These are phyloP conservation scores for Urosaurus nigricauda DNA, from an alignment of 2,797 vertebrate genomes.

Conservation along the genomic window DNA sequence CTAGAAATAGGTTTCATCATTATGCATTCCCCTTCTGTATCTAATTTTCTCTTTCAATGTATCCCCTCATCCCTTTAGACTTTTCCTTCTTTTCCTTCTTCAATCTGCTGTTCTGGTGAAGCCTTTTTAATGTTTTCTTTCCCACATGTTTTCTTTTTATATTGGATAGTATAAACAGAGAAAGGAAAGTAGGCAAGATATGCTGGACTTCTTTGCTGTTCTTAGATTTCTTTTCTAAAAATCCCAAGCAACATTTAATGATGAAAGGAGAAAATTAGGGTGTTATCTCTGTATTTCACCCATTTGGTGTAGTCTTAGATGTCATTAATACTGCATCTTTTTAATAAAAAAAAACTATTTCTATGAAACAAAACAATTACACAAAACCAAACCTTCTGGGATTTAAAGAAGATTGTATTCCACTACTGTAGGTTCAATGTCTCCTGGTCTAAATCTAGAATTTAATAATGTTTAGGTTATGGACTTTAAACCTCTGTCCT, in stretches of 20 bases:
- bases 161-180: not conserved
- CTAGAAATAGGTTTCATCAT: no score
- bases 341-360: not conserved
- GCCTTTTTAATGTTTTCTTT: not conserved
- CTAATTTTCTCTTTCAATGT: not conserved
- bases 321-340: not conserved
- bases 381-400: not conserved
- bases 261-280: not conserved
- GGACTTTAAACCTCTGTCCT: not conserved
- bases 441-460: not conserved
- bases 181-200: not conserved
- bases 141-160: not conserved
- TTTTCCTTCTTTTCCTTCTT: not conserved
- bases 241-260: not conserved
- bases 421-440: not conserved
- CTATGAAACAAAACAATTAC: no score
- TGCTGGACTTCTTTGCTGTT: not conserved
- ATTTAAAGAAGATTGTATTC: not conserved
- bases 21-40: no score
- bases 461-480: not conserved
- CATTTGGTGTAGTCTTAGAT: conserved; percentile 1
- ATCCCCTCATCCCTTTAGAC: not conserved
- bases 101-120: not conserved
- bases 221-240: not conserved
- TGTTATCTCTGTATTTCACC: conserved; percentile 4